Percentiles rank a stretch among this genome's conserved stretches.
Conservation (phyloP, 2,888 invertebrate species). For the Lamproptera curius region DNA sequence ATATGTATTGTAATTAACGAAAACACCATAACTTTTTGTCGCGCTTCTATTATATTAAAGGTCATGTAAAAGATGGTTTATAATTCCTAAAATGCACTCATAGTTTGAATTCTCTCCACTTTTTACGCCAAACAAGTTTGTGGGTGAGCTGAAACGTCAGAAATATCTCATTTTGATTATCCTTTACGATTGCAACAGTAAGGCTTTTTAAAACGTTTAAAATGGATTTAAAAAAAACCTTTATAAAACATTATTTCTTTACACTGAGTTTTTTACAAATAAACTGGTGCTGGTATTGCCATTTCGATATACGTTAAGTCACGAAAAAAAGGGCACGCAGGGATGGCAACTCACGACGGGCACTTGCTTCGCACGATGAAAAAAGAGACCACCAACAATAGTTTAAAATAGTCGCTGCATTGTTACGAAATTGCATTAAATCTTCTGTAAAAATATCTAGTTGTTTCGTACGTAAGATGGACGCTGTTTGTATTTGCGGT, state of each 20-base stretch:
- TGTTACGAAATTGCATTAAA: slow-evolving; percentile 71
- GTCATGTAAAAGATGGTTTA: too few species aligned
- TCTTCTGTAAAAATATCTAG: slow-evolving; percentile 45
- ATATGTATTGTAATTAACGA: too few species aligned
- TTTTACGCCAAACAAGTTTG: too few species aligned
- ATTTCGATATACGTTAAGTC: slow-evolving; percentile 3
- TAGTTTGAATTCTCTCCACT: too few species aligned
- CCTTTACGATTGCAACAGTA: slow-evolving; percentile 23
- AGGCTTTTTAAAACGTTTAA: slow-evolving; percentile 11
- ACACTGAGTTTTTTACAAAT: slow-evolving; percentile 9
- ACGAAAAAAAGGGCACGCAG: slow-evolving; percentile 16
- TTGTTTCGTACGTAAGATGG: slow-evolving; percentile 33
- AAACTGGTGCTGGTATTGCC: slow-evolving; percentile 8
- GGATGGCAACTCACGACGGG: slow-evolving; percentile 12
- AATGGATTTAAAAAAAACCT: slow-evolving; percentile 2
- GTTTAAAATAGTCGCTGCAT: slow-evolving; percentile 48
- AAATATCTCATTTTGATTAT: slow-evolving; percentile 33
- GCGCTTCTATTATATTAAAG: too few species aligned
- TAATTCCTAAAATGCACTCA: too few species aligned
- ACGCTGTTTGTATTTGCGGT: slow-evolving; percentile 17
- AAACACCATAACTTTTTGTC: too few species aligned
- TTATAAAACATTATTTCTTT: slow-evolving; percentile 14
- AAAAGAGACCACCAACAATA: slow-evolving; percentile 47
- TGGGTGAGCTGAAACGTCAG: slow-evolving; percentile 25
- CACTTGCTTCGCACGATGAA: slow-evolving; percentile 28